phyloP scores from a whole-genome alignment of 2,113 vertebrate species.

The Thunnus maccoyii region DNA sequence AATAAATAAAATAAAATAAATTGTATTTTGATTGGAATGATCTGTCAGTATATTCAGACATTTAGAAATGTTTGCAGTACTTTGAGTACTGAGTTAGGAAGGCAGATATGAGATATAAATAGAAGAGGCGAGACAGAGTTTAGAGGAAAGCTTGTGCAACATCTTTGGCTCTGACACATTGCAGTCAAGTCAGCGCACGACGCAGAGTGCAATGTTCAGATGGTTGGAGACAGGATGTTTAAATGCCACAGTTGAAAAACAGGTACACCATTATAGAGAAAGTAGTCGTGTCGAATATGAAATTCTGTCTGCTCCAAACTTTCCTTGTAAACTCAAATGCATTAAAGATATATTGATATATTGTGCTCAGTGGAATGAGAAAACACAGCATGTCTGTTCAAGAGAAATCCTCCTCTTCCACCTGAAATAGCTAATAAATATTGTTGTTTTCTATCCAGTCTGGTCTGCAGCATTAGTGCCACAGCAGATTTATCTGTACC shows the following conservation, averaged over 20 bases:
- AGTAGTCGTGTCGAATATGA: conserved; percentile 29
- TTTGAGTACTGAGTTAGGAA: background rate
- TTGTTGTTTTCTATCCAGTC: conserved; percentile 10
- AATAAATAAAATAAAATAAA: too few species aligned
- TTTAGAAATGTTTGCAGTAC: background rate
- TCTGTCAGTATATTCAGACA: background rate
- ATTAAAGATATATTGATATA: conserved; percentile 25
- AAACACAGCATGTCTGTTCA: background rate
- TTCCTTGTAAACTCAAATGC: conserved; percentile 20
- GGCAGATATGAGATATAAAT: conserved; percentile 28
- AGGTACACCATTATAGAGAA: background rate
- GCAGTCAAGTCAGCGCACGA: conserved; percentile 28
- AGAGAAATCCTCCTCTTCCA: conserved; percentile 4
- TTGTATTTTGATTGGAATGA: background rate
- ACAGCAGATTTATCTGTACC: conserved; percentile 45
- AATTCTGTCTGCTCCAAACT: conserved; percentile 21
- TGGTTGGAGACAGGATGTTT: conserved; percentile 33
- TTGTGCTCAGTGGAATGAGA: conserved; percentile 2
- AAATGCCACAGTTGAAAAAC: conserved; percentile 28
- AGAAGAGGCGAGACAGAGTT: conserved; percentile 1
- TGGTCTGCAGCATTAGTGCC: conserved; percentile 38
- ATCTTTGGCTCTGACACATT: conserved; percentile 28
- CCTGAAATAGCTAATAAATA: conserved; percentile 46
- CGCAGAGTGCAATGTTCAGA: conserved; percentile 16
- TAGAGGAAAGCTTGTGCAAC: background rate